Base-by-base conservation (phyloP, 2,113 vertebrate genomes). In the Polyodon spathula region DNA sequence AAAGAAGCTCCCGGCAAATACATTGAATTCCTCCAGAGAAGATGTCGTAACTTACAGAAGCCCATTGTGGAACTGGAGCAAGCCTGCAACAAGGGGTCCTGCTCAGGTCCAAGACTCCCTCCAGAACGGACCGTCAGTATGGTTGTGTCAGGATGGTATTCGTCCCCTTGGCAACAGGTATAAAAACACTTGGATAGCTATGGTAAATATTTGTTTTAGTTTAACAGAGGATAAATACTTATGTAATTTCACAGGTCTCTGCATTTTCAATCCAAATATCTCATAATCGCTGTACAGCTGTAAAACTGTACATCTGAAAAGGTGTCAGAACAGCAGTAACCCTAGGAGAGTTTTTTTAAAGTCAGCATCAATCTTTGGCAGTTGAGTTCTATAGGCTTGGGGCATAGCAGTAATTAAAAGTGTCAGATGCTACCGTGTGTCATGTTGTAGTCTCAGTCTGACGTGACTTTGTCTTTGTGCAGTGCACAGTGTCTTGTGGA, bases 401-500 rank as follows among this genome's bases (percentile, higher is more conserved):
- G 27, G 27, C 27, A 27, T 27, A 27, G 3, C 27, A 3, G 27
- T 27, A 27, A 27, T 27, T 27, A 27, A 27, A 27, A 27, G 27
- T 27, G 27, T 27, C 27, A 27, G 27, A 27, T 27, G 27, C 27
- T 27, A 27, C 27, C 1, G 27, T 27, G 27, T 27, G 27, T 27
- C 27, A 27, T 4, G 15, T 46, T 6, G 50, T n/a, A 15, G 11
- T 27, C 44, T 61, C 57, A 54, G 59, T 53, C 44, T 40, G 61
- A 50, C 5, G 12, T n/a, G 6, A 6, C 48, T 8, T 63, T 0
- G 40, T 61, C 39, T 50, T 40, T n/a, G 40, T 59, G 0, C 76
- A 99, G 96, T 99, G 96, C 72, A 91, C 96, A 0, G 96, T 99
- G 43, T 93, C 90, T 6, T 99, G 96, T 6, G 96, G 96, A 0